Conservation (phyloP, 2,797 vertebrate species). For the Xiphorhynchus erythropygius region DNA sequence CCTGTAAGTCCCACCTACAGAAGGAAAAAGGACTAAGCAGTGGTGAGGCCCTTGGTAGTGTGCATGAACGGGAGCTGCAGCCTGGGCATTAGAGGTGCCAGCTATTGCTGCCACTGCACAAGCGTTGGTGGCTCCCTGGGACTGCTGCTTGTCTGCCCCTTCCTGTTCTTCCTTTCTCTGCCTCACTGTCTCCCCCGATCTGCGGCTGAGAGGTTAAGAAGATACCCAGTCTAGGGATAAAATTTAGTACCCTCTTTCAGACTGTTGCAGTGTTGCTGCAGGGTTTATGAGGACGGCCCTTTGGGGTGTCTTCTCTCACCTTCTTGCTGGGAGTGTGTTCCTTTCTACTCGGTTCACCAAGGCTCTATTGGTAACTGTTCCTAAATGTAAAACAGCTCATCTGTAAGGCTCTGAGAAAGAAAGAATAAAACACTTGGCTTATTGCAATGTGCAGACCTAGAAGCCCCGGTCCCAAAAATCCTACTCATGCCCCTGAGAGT, state of each 20-base stretch:
- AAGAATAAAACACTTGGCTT: background rate
- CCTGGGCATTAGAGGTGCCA: background rate
- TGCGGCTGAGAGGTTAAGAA: background rate
- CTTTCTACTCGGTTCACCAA: background rate
- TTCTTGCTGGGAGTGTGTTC: background rate
- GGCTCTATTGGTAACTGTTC: background rate
- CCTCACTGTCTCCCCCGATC: background rate
- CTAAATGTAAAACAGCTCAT: background rate
- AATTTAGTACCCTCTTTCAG: background rate
- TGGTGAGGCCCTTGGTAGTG: rapidly evolving
- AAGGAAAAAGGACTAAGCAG: background rate
- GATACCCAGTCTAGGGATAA: background rate
- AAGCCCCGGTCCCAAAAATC: background rate
- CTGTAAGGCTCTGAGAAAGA: background rate
- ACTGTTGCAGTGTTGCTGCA: background rate
- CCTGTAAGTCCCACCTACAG: background rate
- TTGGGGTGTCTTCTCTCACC: background rate
- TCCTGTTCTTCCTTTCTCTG: background rate
- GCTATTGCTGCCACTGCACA: background rate
- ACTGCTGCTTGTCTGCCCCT: background rate
- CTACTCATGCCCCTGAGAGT: background rate
- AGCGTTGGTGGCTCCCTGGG: background rate
- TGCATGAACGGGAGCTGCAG: rapidly evolving
- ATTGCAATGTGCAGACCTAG: background rate
- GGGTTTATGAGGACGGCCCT: background rate